These are phyloP conservation scores for Podarcis siculus DNA, from an alignment of 2,797 vertebrate species.

Conservation along the genomic window DNA sequence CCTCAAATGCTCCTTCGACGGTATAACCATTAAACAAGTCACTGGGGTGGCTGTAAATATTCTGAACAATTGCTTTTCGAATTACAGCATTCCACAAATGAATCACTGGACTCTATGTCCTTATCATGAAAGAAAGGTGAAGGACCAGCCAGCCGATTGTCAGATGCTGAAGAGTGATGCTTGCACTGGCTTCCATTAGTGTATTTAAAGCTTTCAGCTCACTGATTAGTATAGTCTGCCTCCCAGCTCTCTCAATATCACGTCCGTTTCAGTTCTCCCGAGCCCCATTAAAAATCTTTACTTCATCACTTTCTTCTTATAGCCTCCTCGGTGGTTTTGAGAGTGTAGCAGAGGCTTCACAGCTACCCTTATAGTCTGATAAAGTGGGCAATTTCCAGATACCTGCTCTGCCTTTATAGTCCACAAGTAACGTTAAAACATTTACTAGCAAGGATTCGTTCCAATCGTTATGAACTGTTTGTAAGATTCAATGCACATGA, in stretches of 20 bases:
- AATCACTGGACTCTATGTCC: conserved; percentile 48
- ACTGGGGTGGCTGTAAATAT: conserved; percentile 27
- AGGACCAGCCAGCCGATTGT: conserved; percentile 41
- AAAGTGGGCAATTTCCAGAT: conserved; percentile 48
- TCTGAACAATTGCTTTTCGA: conserved; percentile 35
- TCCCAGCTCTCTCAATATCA: conserved; percentile 34
- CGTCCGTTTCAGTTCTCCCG: conserved; percentile 28
- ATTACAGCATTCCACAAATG: conserved; percentile 46
- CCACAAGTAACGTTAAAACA: conserved; percentile 33
- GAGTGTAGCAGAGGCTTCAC: conserved; percentile 15
- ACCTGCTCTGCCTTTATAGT: conserved; percentile 38
- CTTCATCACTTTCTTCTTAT: conserved; percentile 38
- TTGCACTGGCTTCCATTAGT: conserved; percentile 49
- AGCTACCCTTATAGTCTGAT: conserved; percentile 55
- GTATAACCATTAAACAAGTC: conserved; percentile 21
- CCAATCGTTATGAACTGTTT: conserved; percentile 18
- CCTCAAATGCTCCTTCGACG: neutral
- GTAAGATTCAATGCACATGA: conserved; percentile 14
- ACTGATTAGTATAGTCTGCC: conserved; percentile 58
- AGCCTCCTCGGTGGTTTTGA: conserved; percentile 28
- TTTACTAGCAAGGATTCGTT: conserved; percentile 16
- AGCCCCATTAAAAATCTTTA: conserved; percentile 55
- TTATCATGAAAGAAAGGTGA: conserved; percentile 65
- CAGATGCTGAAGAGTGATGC: conserved; percentile 36
- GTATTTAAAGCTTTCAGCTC: conserved; percentile 55